Conservation (phyloP, 2,888 invertebrate species). For the Sminthurinus aureus region DNA sequence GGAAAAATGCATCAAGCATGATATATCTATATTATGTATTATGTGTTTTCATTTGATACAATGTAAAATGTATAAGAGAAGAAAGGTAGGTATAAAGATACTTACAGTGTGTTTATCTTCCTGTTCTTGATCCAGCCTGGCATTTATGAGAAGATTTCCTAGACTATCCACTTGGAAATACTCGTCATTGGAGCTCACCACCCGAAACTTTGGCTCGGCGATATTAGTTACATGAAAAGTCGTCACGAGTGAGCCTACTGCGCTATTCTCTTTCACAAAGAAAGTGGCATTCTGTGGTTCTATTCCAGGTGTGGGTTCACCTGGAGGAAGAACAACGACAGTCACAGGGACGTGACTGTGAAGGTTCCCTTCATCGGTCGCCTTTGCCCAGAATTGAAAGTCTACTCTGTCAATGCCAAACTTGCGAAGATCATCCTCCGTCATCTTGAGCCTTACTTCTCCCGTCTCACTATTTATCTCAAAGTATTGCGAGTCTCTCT, state of each 20-base stretch:
- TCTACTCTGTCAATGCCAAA: constrained; percentile 56
- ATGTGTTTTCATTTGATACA: too few species aligned
- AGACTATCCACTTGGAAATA: constrained; percentile 58
- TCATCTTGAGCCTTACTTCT: constrained; percentile 69
- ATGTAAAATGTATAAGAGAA: neutral
- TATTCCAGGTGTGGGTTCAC: constrained; percentile 56
- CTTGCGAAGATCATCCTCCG: constrained; percentile 54
- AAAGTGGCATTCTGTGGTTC: constrained; percentile 59
- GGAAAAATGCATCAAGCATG: too few species aligned
- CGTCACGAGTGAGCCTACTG: constrained; percentile 63
- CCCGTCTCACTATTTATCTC: constrained; percentile 79
- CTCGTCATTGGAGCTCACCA: constrained; percentile 62
- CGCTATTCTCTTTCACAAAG: constrained; percentile 63
- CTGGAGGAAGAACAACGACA: constrained; percentile 56
- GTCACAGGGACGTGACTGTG: constrained; percentile 59
- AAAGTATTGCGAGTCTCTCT: constrained; percentile 70
- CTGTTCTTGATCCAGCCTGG: constrained; percentile 58
- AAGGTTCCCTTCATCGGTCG: constrained; percentile 58
- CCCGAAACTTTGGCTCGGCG: constrained; percentile 64
- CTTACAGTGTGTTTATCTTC: constrained; percentile 59
- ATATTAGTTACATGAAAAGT: constrained; percentile 64
- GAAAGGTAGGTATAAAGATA: neutral
- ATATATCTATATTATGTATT: too few species aligned
- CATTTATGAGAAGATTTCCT: constrained; percentile 58
- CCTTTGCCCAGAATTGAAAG: constrained; percentile 58